Base-by-base conservation (phyloP, 2,888 invertebrate species). In the Rhyacophila evoluta region DNA sequence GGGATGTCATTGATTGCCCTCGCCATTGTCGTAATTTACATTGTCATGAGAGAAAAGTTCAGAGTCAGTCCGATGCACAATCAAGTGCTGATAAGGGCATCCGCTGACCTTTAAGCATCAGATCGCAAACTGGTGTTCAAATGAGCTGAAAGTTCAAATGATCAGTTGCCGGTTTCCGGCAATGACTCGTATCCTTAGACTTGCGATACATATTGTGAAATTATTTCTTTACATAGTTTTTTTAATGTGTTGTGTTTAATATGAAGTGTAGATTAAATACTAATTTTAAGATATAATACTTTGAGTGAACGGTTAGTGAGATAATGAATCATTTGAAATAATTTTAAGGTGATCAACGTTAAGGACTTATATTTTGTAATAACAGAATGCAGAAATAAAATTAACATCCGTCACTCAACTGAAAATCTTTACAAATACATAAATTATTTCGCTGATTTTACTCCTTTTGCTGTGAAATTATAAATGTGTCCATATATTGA, bases 1-100 rank as follows among this genome's bases (percentile, higher is more conserved):
- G 94, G 92, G 82, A 91, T 93, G 84, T 88, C 91, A 83, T 89
- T 94, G 85, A 89, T 93, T 83, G 92, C 91, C 78, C 89, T 93
- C 81, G 89, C 91, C 81, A 92, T 93, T 80, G 88, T 94, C 84
- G 90, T 93, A 86, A 91, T 91, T 85, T 93, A 93, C 87, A 91
- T 92, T 84, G 87, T 92, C 83, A 91, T 91, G 83, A 89, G 92
- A 83, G 89, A 92, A 85, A 91, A 92, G 85, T 92, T 89, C 85
- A 86, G 87, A 83, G 88, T 87, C 84, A 85, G 87, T 89, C 84
- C 87, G 87, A 80, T 85, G 86, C 27, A 84, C 86, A 83, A 88
- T 75, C 87, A 91, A 87, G 86, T 87, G 86, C 83, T 91, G 82
- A 91, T 92, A 85, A 88, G 92, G 83, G 88, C 88, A 73, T 90